Base-by-base conservation (phyloP, 2,113 vertebrate species). In the Pao palembangensis region DNA sequence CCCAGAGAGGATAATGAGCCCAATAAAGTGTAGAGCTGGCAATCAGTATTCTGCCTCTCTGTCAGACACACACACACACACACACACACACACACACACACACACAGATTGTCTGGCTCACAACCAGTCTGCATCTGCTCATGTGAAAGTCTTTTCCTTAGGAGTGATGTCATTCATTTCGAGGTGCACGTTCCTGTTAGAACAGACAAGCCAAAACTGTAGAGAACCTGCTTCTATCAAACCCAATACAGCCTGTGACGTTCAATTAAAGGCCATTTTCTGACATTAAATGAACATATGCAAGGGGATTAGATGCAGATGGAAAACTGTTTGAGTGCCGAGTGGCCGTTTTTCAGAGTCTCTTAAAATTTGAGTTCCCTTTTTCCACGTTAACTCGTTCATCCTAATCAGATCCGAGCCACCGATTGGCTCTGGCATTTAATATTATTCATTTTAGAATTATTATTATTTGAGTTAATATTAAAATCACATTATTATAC, bases 111-210 rank as follows among this genome's bases (percentile, higher is more conserved):
- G 50, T 55, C 54, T 11, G 6, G 28, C 46, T 43, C 51, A 21
- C 58, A 71, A 64, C 71, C 56, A 59, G 68, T 61, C 74, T 65
- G 67, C 76, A 74, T 79, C 73, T 79, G 78, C 75, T 68, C 53
- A 76, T 16, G 70, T 59, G 11, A 67, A 71, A 52, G 41, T 25
- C 41, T 48, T 75, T 67, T 68, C 55, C 57, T 43, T 34, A 58
- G 49, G 42, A 55, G 47, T 79, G 71, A 76, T 73, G 71, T 77
- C 76, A 72, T 73, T 62, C 51, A 62, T 18, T 54, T 63, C 61
- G 61, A 68, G 51, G 55, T 65, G 58, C 34, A 21, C 41, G 55
- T 51, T 71, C 48, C 48, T 42, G 55, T 66, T 67, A 34, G 52
- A 69, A 57, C 1, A 31, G 54, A 61, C 50, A 18, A 50, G 49